Conservation (phyloP, 1,140 invertebrate genomes). For the Hestina assimilis region DNA sequence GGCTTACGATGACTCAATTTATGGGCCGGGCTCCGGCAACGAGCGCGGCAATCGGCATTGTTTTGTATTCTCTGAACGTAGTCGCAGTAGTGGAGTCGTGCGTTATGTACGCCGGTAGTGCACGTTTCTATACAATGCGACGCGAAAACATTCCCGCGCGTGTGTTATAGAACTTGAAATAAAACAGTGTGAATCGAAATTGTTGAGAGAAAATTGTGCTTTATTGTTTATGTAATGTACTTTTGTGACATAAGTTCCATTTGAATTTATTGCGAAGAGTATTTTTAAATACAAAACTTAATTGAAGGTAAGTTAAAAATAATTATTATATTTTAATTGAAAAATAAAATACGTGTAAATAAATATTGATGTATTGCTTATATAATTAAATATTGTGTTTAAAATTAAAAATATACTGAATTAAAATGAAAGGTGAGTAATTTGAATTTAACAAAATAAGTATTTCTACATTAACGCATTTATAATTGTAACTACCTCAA, state of each 20-base stretch:
- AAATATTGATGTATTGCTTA: no score
- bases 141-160: conserved; percentile 58
- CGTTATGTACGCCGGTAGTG: conserved; percentile 50
- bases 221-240: conserved; percentile 55
- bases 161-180: conserved; percentile 48
- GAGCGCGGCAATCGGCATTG: conserved; percentile 34
- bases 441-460: no score
- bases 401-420: no score
- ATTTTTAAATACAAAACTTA: conserved; percentile 2
- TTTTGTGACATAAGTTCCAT: conserved; percentile 34
- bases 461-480: no score
- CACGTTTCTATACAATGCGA: conserved; percentile 43
- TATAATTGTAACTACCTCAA: no score
- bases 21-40: no score
- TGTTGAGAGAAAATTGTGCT: conserved; percentile 56
- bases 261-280: not conserved
- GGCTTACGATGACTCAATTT: conserved; percentile 35
- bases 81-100: conserved; percentile 46
- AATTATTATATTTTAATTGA: no score
- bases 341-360: no score
- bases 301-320: conserved; percentile 44
- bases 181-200: conserved; percentile 63
- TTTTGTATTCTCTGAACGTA: conserved; percentile 71
- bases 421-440: no score
- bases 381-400: no score